Base-by-base conservation (phyloP, 2,797 vertebrate species). In the Distichodus sexfasciatus region DNA sequence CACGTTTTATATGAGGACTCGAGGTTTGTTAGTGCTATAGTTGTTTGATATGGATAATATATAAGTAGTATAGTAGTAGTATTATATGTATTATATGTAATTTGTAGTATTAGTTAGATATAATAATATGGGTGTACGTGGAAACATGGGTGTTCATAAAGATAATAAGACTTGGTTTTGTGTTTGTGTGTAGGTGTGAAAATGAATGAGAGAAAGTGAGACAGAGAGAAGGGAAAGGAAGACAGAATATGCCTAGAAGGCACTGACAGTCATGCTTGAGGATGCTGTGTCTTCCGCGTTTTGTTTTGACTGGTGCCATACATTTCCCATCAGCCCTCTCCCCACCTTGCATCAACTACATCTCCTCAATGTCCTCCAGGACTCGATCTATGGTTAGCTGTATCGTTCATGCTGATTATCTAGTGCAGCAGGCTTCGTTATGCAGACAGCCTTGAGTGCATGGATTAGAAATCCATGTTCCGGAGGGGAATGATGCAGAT, bases 231-330 rank as follows among this genome's bases (percentile, higher is more conserved):
- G 43, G 35, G 29, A 48, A 17, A 35, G 43, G 1, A 35, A 64
- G 63, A 55, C 10, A 51, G 12, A n/a, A 69, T 40, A n/a, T 51
- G 57, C 50, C 66, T 55, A 15, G 38, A 43, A 44, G 75, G 66
- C 48, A 69, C 61, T 47, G 41, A 44, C 65, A 69, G 50, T 69
- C 67, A 62, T 59, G 61, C 29, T 43, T 46, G 51, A 62, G 62
- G 68, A 58, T 63, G 12, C 29, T 33, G n/a, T 44, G 41, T 76
- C 70, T 54, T 23, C 19, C 9, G 28, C 58, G 47, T 59, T 68
- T 72, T 72, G 29, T 71, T 71, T 68, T 63, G 53, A 73, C 57
- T 73, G 71, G 47, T 73, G 50, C 29, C 65, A 68, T 57, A 62
- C 17, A 73, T 62, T 62, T 68, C 64, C 57, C 41, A 55, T 62